These are phyloP conservation scores for Conus betulinus DNA, from an alignment of 1,140 invertebrate genomes.

Conservation along the genomic window DNA sequence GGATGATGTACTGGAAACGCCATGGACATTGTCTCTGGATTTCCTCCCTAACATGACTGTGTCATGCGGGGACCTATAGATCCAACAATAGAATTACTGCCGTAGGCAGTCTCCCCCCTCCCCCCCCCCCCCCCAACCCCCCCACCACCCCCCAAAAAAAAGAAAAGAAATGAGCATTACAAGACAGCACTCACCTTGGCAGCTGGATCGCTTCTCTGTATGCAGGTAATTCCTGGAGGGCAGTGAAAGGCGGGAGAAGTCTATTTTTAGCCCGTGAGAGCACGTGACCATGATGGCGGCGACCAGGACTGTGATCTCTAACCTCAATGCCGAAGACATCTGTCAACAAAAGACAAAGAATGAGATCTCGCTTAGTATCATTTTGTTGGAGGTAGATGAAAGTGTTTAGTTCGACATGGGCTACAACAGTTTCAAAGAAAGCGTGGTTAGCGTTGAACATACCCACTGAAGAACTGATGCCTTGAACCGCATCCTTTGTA, in stretches of 20 bases:
- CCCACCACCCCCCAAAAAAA: too few species aligned
- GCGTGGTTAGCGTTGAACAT: too few species aligned
- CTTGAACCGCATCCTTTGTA: too few species aligned
- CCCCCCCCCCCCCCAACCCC: too few species aligned
- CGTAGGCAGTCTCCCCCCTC: background rate
- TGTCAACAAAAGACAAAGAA: background rate
- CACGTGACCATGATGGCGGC: conserved; percentile 33
- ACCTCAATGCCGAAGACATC: conserved; percentile 28
- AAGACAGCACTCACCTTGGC: conserved; percentile 16
- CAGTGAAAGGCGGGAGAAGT: conserved; percentile 31
- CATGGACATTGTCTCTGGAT: too few species aligned
- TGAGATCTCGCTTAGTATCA: background rate
- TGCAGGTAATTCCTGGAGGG: conserved; percentile 24
- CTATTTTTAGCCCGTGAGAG: conserved; percentile 34
- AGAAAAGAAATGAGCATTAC: background rate
- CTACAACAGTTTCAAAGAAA: background rate
- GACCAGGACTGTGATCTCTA: conserved; percentile 18
- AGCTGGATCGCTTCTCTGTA: conserved; percentile 14
- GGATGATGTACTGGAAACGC: background rate
- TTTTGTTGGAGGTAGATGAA: background rate
- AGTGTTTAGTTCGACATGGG: background rate
- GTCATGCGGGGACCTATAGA: background rate
- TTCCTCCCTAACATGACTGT: too few species aligned
- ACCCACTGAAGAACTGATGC: too few species aligned
- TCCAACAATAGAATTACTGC: background rate